These are phyloP conservation scores for Acyrthosiphon pisum DNA, from an alignment of 1,140 invertebrate genomes.

Conservation along the genomic window DNA sequence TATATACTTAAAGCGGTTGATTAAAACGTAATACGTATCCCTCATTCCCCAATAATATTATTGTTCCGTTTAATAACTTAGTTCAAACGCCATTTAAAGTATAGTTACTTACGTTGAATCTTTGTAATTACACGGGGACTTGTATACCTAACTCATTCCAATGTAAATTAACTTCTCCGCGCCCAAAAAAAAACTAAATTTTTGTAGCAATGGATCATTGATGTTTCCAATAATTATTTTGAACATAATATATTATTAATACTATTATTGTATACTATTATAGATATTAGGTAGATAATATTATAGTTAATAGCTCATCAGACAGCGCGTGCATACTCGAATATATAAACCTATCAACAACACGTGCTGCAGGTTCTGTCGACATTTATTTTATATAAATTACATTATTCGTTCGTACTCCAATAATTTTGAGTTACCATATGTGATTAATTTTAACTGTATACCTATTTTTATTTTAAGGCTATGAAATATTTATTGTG, in stretches of 20 bases:
- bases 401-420: not conserved
- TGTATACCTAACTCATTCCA: not conserved
- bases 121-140: not conserved
- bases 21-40: not conserved
- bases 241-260: not conserved
- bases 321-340: not conserved
- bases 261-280: not conserved
- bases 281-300: not conserved
- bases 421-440: slow-evolving; percentile 12
- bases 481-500: not conserved
- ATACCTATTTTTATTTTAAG: not conserved
- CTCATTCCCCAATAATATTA: not conserved
- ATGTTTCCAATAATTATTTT: not conserved
- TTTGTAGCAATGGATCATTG: not conserved
- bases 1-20: not conserved
- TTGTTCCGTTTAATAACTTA: not conserved
- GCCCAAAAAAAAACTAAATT: not conserved
- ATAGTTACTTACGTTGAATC: not conserved
- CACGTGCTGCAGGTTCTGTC: not conserved
- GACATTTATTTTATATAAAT: not conserved
- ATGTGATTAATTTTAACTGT: slow-evolving; percentile 11
- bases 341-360: not conserved
- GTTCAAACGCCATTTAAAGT: not conserved
- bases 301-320: not conserved
- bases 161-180: not conserved